Evolutionary conservation across 2,888 invertebrate species (phyloP), one percentile per base, ranked within the genome.

Genomic region (Ligdia adustata): DNA sequence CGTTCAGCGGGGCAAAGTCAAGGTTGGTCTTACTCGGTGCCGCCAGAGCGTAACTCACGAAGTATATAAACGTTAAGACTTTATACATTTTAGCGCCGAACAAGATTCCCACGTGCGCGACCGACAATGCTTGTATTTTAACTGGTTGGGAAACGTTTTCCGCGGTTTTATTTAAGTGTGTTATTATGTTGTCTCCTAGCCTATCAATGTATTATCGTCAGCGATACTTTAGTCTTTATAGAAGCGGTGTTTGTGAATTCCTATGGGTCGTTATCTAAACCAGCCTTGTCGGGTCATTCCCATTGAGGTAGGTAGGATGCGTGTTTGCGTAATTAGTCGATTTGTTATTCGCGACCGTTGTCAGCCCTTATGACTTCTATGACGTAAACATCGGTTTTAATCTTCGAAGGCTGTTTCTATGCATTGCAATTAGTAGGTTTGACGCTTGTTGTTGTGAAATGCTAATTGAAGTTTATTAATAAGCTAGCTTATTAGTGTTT

Each of bases 61-160:
- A 45, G 53, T 71, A 67, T 22, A 75, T 54, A 32, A 80, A 60
- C 41, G 67, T 57, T 35, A 73, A 41, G 52, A 79, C 53, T 69
- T 75, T 79, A 68, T 76, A 81, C 81, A 82, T 76, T 53, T 62
- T 72, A 60, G 55, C 56, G 53, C 53, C 65, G 66, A 59, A 65
- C 60, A 61, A 62, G 34, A 9, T 35, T 49, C 66, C 82, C 79
- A 76, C 85, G 83, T 75, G 69, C 64, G 69, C 28, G 48, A 58
- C 48, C 55, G 66, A 72, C 82, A 77, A 73, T 79, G 79, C 70
- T 62, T 72, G 69, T 67, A 62, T 70, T 74, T 76, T 75, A 69
- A 79, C 74, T 76, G 75, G 72, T 79, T 79, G 72, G 66, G 74
- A 69, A 79, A 76, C 69, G 71, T 67, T 70, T 64, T 62, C 56